Base-by-base conservation (phyloP, 2,113 vertebrate species). In the Recurvirostra avosetta region DNA sequence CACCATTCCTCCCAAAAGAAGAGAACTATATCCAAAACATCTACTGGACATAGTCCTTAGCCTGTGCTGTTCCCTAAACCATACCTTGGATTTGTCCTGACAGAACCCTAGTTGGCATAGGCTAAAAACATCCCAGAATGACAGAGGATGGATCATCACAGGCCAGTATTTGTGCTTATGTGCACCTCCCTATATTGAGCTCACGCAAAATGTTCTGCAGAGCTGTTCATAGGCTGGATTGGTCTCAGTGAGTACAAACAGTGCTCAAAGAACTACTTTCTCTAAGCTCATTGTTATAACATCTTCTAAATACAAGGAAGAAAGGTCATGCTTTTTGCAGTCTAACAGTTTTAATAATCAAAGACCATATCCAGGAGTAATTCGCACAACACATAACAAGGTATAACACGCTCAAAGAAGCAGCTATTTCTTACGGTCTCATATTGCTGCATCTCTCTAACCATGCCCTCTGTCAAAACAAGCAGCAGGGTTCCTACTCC, bases 151-250 rank as follows among this genome's bases (percentile, higher is more conserved):
- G 73, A 49, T 8, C 18, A n/a, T 15, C 17, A 14, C 32, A 62
- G 15, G 14, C 7, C 32, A 52, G 9, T 3, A 32, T 16, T 56
- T 45, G 5, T 0, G 0, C 8, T 58, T 58, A 15, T 5, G 8
- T 26, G 23, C 9, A n/a, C 8, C 23, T 78, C 45, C 18, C 29
- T 40, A 2, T n/a, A 38, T 1, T 56, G 32, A 38, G 27, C 23
- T 50, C 14, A 58, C 12, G 32, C 15, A 38, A 45, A 20, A 5
- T 0, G 0, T 34, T 53, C 21, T 26, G 38, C 10, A 21, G 5
- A 55, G 36, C 14, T 5, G 17, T 53, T 86, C 21, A 13, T 11
- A 45, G 23, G 16, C 11, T 38, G 36, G 9, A 26, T 9, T 18
- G 29, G 2, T 25, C 65, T 76, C 82, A 30, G 2, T 5, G 5